These are phyloP conservation scores for Pseudopodoces humilis DNA, from an alignment of 2,113 vertebrate genomes.

Conservation along the genomic window DNA sequence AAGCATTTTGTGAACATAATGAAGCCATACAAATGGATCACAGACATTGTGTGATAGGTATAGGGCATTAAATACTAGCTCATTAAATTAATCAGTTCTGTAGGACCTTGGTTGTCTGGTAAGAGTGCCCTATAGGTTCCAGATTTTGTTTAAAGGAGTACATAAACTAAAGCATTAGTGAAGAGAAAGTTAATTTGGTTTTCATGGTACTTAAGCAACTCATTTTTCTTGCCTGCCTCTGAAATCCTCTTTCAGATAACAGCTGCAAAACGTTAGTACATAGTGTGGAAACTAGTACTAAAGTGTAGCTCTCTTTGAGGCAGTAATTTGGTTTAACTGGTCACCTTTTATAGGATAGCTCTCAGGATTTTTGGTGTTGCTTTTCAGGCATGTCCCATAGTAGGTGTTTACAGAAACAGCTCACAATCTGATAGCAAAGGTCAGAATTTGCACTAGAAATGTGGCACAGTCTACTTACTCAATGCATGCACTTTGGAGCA, in stretches of 20 bases:
- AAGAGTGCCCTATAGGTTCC: neutral
- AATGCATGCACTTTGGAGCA: neutral
- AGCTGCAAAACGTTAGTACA: neutral
- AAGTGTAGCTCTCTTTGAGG: neutral
- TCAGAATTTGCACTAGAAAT: neutral
- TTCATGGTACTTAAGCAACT: neutral
- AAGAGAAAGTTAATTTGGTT: neutral
- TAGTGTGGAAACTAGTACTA: neutral
- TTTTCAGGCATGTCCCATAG: neutral
- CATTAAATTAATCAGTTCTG: neutral
- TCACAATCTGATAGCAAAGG: neutral
- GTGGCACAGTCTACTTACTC: fast-evolving
- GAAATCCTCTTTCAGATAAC: neutral
- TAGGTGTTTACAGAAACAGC: neutral
- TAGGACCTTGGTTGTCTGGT: neutral
- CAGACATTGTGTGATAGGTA: neutral
- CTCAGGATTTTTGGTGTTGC: neutral
- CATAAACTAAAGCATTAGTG: neutral
- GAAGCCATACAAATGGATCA: neutral
- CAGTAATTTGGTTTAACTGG: neutral
- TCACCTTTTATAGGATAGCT: neutral
- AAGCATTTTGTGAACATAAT: neutral
- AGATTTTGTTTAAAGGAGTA: neutral
- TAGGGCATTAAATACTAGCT: neutral
- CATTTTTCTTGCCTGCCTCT: neutral